Base-by-base conservation (phyloP, 1,140 invertebrate species). In the Drosophila chauvacae region DNA sequence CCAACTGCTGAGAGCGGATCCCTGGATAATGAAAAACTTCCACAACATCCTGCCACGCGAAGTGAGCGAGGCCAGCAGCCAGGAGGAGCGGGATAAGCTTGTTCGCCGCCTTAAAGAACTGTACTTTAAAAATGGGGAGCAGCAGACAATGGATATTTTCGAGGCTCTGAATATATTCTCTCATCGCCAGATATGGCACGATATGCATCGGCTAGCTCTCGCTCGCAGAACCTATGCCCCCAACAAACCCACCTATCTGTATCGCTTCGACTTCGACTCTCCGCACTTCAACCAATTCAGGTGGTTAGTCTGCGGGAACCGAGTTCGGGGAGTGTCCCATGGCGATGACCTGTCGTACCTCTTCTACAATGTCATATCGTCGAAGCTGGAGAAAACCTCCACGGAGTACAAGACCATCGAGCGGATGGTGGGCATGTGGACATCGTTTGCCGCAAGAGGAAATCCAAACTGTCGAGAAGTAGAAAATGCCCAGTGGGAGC, bases 331-430 rank as follows among this genome's bases (percentile, higher is more conserved):
- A 1, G 93, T 94, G 2, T 93, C 92, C 64, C 95, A 96, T 80
- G 94, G 92, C 0, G 95, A 96, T 61, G 95, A 96, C 61, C 33
- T 95, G 0, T 95, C 94, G 47, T 95, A 95, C 82, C 66, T 95
- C 23, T 96, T 95, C 77, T 92, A 93, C 65, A 78, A 71, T 51
- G 14, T 80, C 7, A 50, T 77, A 11, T 58, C 83, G 3, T 53
- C 58, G 3, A 91, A 84, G 28, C 55, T 91, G 30, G 59, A 50
- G 0, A 77, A 79, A n/a, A 69, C 71, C 7, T 66, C 87, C 0
- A 39, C 9, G 7, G 92, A 90, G 50, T 93, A 91, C 44, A 72
- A 65, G 62, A 81, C 91, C 18, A 93, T 93, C 23, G 62, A 91
- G 60, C 77, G 90, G 11, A 80, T 91, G 80, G 66, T 87, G 3